Evolutionary conservation across 2,797 vertebrate species (phyloP).

Genomic region (Poecilia gillii): DNA sequence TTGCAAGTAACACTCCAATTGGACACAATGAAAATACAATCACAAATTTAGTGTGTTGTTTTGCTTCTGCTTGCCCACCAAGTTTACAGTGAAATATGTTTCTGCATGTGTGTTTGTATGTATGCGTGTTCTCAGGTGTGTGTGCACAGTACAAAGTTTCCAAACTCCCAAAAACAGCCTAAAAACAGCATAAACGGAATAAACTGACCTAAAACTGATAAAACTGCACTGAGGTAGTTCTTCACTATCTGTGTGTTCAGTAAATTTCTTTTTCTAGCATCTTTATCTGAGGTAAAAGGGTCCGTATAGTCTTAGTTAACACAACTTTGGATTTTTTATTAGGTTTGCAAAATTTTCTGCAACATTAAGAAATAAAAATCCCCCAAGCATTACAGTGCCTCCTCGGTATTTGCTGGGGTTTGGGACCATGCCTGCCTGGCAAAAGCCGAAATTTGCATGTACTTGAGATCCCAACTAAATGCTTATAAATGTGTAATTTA

Average conservation of each 20-base stretch:
- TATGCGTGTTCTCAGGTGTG: background rate
- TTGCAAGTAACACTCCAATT: constrained; percentile 3
- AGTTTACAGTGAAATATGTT: background rate
- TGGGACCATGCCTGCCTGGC: background rate
- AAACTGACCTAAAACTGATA: constrained; percentile 9
- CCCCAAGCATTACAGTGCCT: background rate
- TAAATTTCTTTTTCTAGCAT: background rate
- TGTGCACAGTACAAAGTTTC: background rate
- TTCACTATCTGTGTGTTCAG: background rate
- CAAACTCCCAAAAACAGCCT: constrained; percentile 7
- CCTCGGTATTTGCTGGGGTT: background rate
- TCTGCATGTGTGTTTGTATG: constrained; percentile 17
- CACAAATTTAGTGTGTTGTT: constrained; percentile 17
- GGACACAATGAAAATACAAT: constrained; percentile 41
- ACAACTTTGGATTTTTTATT: background rate
- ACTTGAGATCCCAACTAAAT: background rate
- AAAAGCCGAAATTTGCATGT: background rate
- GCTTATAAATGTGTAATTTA: background rate
- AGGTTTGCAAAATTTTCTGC: background rate
- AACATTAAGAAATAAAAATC: background rate
- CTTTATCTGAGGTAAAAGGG: background rate
- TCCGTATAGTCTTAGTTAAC: background rate
- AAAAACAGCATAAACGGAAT: constrained; percentile 12
- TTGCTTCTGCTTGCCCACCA: constrained; percentile 8
- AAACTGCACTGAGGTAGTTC: constrained; percentile 21